Evolutionary conservation across 2,888 invertebrate species (phyloP).

Genomic region (Synanthedon vespiformis): DNA sequence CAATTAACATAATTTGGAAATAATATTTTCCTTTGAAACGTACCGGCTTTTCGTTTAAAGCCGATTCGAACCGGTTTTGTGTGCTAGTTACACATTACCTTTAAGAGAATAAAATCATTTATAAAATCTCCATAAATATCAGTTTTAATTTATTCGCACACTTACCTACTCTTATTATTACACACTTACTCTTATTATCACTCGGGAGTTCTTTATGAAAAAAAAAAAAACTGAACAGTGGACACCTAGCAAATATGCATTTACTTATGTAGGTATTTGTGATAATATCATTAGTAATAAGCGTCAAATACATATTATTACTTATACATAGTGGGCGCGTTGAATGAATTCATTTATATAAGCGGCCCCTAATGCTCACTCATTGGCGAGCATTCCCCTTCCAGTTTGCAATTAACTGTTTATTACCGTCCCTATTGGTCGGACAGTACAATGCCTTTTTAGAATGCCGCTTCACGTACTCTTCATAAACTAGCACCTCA

Average conservation of each 20-base stretch:
- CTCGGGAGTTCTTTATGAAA: no score
- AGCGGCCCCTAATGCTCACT: constrained; percentile 59
- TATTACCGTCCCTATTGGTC: constrained; percentile 51
- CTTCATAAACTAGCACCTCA: no score
- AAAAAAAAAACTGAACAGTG: no score
- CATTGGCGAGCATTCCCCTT: constrained; percentile 62
- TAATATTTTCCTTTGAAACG: constrained; percentile 30
- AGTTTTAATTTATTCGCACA: no score
- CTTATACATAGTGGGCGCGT: neutral
- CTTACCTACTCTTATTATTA: no score
- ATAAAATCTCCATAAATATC: no score
- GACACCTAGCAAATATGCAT: no score
- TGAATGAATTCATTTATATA: constrained; percentile 21
- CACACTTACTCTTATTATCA: no score
- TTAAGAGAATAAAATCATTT: no score
- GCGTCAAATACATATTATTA: neutral
- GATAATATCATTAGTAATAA: no score
- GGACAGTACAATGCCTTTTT: constrained; percentile 19
- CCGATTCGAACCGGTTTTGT: neutral
- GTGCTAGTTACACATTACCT: no score
- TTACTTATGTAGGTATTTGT: no score
- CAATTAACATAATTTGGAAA: constrained; percentile 60
- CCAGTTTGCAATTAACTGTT: constrained; percentile 48
- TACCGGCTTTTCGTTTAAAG: constrained; percentile 19
- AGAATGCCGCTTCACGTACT: constrained; percentile 2